Conservation (phyloP, 2,888 invertebrate species). For the Lymantria dispar region DNA sequence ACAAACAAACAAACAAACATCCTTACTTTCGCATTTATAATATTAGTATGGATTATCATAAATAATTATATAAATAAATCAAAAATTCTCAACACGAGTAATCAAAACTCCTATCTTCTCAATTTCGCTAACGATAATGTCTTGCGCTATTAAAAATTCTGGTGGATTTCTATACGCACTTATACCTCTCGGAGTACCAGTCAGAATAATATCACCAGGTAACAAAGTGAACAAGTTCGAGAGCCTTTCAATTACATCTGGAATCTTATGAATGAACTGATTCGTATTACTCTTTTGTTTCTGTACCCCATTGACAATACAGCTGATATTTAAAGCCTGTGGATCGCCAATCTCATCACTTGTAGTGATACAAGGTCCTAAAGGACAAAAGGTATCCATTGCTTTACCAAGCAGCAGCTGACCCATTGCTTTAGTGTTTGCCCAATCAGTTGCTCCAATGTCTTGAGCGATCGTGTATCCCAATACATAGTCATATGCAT, state of each 20-base stretch:
- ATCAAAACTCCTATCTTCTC: constrained; percentile 49
- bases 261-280: constrained; percentile 89
- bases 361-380: constrained; percentile 91
- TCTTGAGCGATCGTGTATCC: constrained; percentile 93
- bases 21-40: too few species aligned
- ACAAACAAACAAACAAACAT: too few species aligned
- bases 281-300: constrained; percentile 90
- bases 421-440: constrained; percentile 87
- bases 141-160: constrained; percentile 88
- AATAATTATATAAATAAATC: too few species aligned
- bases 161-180: constrained; percentile 88
- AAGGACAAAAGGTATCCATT: constrained; percentile 92
- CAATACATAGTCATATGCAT: constrained; percentile 88
- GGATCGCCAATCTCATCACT: constrained; percentile 87
- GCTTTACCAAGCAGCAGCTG: constrained; percentile 89
- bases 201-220: constrained; percentile 92
- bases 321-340: constrained; percentile 85
- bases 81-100: constrained; percentile 41
- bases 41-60: too few species aligned
- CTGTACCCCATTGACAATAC: constrained; percentile 87
- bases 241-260: constrained; percentile 87
- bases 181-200: constrained; percentile 90
- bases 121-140: constrained; percentile 85
- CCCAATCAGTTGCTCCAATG: constrained; percentile 92
- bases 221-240: constrained; percentile 85